Evolutionary conservation across 92 coral and sea anemone genomes (phyloP).

Genomic region (Scolanthus callimorphus): DNA sequence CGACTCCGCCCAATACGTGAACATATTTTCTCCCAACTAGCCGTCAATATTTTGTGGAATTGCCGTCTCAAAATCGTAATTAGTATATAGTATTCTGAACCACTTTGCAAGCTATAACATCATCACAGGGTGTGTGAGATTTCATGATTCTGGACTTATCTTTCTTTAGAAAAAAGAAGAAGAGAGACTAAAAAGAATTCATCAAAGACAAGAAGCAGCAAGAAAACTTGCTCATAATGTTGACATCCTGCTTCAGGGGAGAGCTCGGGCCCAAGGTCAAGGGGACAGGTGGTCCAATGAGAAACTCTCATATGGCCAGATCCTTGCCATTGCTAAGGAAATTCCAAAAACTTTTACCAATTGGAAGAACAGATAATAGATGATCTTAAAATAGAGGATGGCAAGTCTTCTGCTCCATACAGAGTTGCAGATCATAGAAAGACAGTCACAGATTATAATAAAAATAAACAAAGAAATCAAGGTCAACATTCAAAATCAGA

Average conservation of each 20-base stretch:
- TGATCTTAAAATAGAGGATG: slow-evolving; percentile 63
- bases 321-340: slow-evolving; percentile 71
- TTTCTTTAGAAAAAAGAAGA: slow-evolving; percentile 62
- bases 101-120: too few species aligned
- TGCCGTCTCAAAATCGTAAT: too few species aligned
- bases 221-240: slow-evolving; percentile 84
- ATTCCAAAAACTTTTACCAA: slow-evolving; percentile 65
- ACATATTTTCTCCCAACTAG: too few species aligned
- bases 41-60: too few species aligned
- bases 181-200: slow-evolving; percentile 79
- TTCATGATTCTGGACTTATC: too few species aligned
- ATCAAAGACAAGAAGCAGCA: slow-evolving; percentile 87
- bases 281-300: too few species aligned
- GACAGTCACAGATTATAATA: background rate
- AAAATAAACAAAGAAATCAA: slow-evolving; percentile 6
- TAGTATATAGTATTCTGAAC: too few species aligned
- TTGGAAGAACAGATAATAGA: slow-evolving; percentile 54
- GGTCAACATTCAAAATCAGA: background rate
- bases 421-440: too few species aligned
- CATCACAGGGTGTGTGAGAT: too few species aligned
- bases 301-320: slow-evolving; percentile 48
- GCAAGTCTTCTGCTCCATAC: too few species aligned
- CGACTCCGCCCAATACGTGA: too few species aligned
- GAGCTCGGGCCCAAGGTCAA: slow-evolving; percentile 61
- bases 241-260: slow-evolving; percentile 77